Conservation (phyloP, 2,113 vertebrate species). For the Lichenostomus cassidix region DNA sequence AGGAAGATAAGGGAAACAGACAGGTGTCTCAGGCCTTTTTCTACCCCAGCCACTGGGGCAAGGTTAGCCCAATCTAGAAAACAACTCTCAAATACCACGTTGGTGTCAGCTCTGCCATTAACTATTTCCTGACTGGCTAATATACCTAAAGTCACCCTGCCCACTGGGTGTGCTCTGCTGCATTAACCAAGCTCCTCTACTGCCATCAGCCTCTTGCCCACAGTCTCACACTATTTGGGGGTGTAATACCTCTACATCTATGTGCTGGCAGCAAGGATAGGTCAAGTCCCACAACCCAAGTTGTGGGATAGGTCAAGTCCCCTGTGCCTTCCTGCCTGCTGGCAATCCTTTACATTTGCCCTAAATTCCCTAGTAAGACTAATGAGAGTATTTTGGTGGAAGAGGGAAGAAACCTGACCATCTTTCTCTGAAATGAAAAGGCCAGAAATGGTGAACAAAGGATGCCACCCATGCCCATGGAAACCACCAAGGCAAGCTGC, state of each 20-base stretch:
- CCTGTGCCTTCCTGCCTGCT: background rate
- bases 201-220: background rate
- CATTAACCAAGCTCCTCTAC: background rate
- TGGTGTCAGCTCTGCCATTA: background rate
- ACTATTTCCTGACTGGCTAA: background rate
- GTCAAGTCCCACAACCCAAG: background rate
- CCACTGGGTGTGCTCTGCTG: rapidly evolving
- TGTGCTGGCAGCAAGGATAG: background rate
- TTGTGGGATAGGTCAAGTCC: background rate
- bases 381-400: background rate
- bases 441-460: background rate
- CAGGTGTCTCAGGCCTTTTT: background rate
- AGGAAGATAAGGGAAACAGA: background rate
- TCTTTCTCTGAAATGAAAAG: background rate
- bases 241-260: background rate
- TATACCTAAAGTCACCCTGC: background rate
- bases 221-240: background rate
- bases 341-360: background rate
- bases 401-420: background rate
- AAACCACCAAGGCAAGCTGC: background rate
- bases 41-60: background rate
- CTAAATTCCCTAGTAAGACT: background rate
- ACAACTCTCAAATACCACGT: background rate
- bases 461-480: rapidly evolving
- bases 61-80: background rate